Conservation (phyloP, 2,797 vertebrate genomes). For the Tarsius wallacei region DNA sequence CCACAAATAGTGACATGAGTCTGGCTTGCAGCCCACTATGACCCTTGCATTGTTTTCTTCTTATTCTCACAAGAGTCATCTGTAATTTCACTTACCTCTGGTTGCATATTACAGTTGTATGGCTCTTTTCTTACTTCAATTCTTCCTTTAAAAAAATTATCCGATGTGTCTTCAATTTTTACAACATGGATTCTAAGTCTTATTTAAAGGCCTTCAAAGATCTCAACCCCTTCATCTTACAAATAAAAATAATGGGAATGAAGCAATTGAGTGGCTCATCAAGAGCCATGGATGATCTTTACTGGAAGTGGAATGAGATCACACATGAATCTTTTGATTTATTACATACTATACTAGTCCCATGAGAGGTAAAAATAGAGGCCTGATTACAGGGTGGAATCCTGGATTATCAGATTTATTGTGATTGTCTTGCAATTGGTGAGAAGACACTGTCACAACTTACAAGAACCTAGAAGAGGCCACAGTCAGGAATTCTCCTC, state of each 20-base stretch:
- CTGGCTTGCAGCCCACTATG: not conserved
- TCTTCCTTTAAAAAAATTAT: not conserved
- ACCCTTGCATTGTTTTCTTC: not conserved
- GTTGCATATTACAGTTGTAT: not conserved
- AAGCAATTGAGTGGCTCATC: accelerated
- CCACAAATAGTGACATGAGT: accelerated
- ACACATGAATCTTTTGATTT: not conserved
- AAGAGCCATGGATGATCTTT: not conserved
- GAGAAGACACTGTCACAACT: not conserved
- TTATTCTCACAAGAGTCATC: no score
- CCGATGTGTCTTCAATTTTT: not conserved
- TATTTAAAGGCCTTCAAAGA: not conserved
- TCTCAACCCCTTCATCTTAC: not conserved
- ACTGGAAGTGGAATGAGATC: no score
- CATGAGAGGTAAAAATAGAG: not conserved
- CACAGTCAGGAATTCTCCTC: not conserved
- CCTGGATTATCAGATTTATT: no score
- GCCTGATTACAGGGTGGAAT: not conserved
- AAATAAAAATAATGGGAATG: accelerated
- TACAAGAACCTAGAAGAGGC: not conserved
- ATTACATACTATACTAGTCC: not conserved
- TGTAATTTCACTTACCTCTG: not conserved
- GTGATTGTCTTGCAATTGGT: not conserved
- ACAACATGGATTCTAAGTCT: not conserved
- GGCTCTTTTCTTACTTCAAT: not conserved